Base-by-base conservation (phyloP, 37 sponge, comb jelly and placozoan genomes). In the Theonella swinhoei region DNA sequence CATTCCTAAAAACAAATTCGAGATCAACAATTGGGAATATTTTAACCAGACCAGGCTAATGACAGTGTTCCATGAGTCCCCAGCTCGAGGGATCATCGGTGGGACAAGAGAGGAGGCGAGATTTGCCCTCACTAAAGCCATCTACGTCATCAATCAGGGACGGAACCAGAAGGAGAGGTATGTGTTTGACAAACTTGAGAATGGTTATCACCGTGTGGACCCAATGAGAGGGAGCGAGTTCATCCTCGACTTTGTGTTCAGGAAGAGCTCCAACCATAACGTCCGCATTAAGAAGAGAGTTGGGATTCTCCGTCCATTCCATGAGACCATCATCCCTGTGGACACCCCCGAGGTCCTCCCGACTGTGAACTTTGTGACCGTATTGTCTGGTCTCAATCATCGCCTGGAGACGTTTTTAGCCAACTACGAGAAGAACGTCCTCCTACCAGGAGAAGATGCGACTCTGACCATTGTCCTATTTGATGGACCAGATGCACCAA, bases 161-260 rank as follows among this genome's bases (percentile, higher is more conserved):
- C 34, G 75, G n/a, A 54, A 73, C 4, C 65, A 43, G 23, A 32
- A 34, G 4, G 76, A 88, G 34, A 72, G 79, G 47, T 75, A 76
- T 40, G 76, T 62, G 33, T 87, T 93, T 82, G 90, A 84, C 4
- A 59, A 60, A 32, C 39, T 93, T 1, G 90, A 89, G 29, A 89
- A 89, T 43, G 94, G 90, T 58, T 93, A 86, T 54, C 83, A 85
- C 20, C 62, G 94, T 58, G 80, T 89, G 32, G 85, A 86, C 70
- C 90, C 94, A 5, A 74, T 66, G 76, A 86, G 89, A 64, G 94
- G 94, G n/a, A 71, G 77, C n/a, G 90, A 93, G 75, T 93, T 80
- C 28, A 58, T 93, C 0, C 62, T 93, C 17, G 94, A 93, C 64
- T 83, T 93, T 63, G 77, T 89, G 20, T 81, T 90, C 65, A 71